phyloP scores from a whole-genome alignment of 2,888 invertebrate species.

The Pyrochroa serraticornis region DNA sequence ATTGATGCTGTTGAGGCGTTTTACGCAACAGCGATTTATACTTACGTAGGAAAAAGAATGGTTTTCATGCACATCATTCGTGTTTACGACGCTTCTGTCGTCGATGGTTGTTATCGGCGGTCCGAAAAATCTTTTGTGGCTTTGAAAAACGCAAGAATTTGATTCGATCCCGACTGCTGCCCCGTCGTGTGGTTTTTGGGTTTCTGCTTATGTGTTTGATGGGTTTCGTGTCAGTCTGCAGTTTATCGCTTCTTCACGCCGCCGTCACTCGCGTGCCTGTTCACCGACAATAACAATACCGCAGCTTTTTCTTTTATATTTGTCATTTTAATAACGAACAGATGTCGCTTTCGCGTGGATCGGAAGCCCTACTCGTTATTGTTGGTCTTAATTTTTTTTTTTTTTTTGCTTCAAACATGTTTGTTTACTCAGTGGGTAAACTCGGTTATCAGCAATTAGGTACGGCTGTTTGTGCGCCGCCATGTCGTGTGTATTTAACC shows the following conservation, averaged over 20 bases:
- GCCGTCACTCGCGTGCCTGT: constrained; percentile 12
- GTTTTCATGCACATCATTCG: too few relatives aligned
- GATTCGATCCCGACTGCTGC: background rate
- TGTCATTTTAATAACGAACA: constrained; percentile 8
- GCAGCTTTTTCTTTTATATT: constrained; percentile 4
- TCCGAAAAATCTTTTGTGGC: too few relatives aligned
- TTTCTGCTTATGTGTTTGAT: constrained; percentile 6
- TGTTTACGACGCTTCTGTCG: too few relatives aligned
- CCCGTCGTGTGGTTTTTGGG: background rate
- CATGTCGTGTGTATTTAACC: constrained; percentile 1
- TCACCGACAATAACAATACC: constrained; percentile 6
- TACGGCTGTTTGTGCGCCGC: constrained; percentile 11
- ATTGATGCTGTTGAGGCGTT: too few relatives aligned
- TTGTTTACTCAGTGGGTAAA: too few relatives aligned
- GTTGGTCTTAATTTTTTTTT: background rate
- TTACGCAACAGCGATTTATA: too few relatives aligned
- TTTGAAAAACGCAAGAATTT: too few relatives aligned
- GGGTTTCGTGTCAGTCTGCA: constrained; percentile 15
- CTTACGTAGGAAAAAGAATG: too few relatives aligned
- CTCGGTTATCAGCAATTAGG: constrained; percentile 7
- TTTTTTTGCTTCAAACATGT: too few relatives aligned
- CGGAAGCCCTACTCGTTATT: background rate
- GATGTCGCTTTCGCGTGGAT: background rate
- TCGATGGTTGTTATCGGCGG: too few relatives aligned
- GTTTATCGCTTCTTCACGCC: constrained; percentile 19